Percentiles rank a stretch among this genome's conserved stretches.
phyloP scores from a whole-genome alignment of 2,113 vertebrate species.

The Arvicanthis niloticus region DNA sequence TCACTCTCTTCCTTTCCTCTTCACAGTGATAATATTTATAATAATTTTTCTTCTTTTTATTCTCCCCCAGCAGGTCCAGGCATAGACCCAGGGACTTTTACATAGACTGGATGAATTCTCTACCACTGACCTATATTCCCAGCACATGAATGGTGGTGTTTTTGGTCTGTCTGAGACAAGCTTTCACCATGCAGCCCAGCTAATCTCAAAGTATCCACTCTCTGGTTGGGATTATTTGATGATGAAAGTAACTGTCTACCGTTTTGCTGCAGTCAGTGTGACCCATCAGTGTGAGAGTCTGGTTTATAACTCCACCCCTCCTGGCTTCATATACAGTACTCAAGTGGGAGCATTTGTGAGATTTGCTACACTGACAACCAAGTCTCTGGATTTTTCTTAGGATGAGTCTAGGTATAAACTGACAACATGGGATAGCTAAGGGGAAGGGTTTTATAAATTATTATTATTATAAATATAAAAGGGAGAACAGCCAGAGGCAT shows the following conservation, averaged over 20 bases:
- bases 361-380: neutral
- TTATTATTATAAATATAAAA: neutral
- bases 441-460: neutral
- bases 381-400: constrained; percentile 12
- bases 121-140: neutral
- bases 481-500: neutral
- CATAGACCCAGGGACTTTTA: too few relatives aligned
- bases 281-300: neutral
- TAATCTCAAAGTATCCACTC: neutral
- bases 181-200: neutral
- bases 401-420: neutral
- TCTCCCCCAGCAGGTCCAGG: neutral
- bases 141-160: neutral
- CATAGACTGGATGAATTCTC: too few relatives aligned
- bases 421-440: neutral
- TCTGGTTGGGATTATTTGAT: neutral
- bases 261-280: neutral
- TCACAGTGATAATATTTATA: neutral
- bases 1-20: neutral
- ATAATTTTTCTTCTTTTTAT: neutral
- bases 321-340: neutral
- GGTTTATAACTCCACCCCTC: neutral
- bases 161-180: neutral
- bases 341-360: neutral
- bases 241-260: neutral